A percentile compares a stretch with the other conserved stretches of the same genome.
phyloP scores from a whole-genome alignment of 2,797 vertebrate genomes.

The Steatocranus sp. region DNA sequence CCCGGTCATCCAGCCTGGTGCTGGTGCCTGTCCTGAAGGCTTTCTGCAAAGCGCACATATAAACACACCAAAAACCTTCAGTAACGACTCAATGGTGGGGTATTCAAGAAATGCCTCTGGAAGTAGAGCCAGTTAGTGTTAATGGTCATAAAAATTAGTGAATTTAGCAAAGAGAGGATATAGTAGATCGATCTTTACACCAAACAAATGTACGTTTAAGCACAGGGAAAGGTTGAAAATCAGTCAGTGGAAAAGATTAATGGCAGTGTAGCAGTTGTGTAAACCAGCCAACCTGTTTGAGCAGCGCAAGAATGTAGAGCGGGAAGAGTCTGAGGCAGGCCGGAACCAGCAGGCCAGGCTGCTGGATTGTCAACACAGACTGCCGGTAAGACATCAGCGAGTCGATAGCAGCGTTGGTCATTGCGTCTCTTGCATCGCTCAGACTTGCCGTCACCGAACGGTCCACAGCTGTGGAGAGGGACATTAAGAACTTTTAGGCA shows the following conservation, averaged over 20 bases:
- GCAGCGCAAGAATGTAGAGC: constrained; percentile 86
- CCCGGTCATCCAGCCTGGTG: constrained; percentile 87
- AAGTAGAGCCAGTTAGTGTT: background rate
- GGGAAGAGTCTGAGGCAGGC: constrained; percentile 87
- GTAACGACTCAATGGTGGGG: background rate
- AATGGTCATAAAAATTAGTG: accelerated
- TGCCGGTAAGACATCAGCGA: constrained; percentile 85
- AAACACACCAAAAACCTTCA: background rate
- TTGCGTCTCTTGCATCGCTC: constrained; percentile 89
- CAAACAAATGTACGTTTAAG: background rate
- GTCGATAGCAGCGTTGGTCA: constrained; percentile 92
- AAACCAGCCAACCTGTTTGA: constrained; percentile 83
- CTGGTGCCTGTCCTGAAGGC: constrained; percentile 90
- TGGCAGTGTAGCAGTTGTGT: background rate
- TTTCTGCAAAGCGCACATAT: constrained; percentile 72
- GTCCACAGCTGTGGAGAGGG: constrained; percentile 80
- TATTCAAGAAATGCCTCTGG: background rate
- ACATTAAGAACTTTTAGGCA: background rate
- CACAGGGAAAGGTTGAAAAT: background rate
- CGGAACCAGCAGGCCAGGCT: constrained; percentile 88
- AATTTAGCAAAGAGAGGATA: background rate
- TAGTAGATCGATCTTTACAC: background rate
- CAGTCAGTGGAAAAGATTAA: background rate
- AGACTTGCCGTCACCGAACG: constrained; percentile 86
- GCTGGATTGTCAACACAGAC: constrained; percentile 84